Base-by-base conservation (phyloP, 2,888 invertebrate species). In the Theretra japonica region DNA sequence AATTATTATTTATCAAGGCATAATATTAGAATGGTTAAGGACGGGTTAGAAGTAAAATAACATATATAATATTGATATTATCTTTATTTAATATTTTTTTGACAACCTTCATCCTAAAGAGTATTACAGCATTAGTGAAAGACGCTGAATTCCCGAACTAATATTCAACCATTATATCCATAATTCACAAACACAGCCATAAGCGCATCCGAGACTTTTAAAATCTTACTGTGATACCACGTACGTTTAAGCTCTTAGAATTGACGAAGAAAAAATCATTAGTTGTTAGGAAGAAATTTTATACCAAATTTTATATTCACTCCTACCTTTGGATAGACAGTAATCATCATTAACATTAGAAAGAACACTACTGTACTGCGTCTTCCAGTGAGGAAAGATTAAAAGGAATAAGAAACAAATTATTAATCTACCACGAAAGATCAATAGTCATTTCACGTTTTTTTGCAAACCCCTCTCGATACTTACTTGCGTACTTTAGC, bases 101-200 rank as follows among this genome's bases (percentile, higher is more conserved):
- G 79, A 84, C 80, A 83, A 82, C 76, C 79, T 79, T 80, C 76
- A 74, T 78, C 75, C 80, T 80, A 80, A 79, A 80, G 75, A 80
- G 23, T 65, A 65, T 65, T 23, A 48, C 23, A 65, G 21, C 21
- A 48, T 23, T 23, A 48, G 21, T 48, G 65, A 41, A 15, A 65
- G 65, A 48, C 48, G 21, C 21, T 62, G 23, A 65, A 41, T 65
- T 65, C 41, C 23, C 41, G 23, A 53, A n/a, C 1, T n/a, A 53
- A 53, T 53, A 53, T n/a, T 53, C 53, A n/a, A 53, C 6, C 53
- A 53, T 19, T 53, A 6, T 7, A 53, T n/a, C 2, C 6, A 53
- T 53, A 41, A 41, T 41, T 53, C 53, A n/a, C n/a, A 53, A n/a
- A n/a, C 53, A 53, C 53, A 53, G n/a, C 53, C n/a, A 53, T n/a